phyloP scores from a whole-genome alignment of 2,888 invertebrate species.

The Odontocolon sp. region DNA sequence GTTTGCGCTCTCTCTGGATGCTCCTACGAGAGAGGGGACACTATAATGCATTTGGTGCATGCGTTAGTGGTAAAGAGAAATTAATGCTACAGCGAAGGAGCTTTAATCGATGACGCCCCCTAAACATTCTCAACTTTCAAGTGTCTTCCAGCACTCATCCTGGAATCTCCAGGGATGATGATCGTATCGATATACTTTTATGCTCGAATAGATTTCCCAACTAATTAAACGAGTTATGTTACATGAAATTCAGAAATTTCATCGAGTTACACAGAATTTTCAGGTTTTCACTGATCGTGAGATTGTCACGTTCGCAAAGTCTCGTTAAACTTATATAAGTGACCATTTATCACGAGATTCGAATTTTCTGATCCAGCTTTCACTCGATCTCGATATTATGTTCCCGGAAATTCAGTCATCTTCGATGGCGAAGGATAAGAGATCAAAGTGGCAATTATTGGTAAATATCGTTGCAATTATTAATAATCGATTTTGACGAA shows the following conservation, averaged over 20 bases:
- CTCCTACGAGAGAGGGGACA: conserved; percentile 10
- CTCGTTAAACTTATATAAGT: too few species aligned
- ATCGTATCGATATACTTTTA: conserved; percentile 13
- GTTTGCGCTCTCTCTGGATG: conserved; percentile 41
- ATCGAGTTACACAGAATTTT: neutral
- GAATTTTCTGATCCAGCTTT: conserved; percentile 3
- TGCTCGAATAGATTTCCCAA: too few species aligned
- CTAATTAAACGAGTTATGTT: too few species aligned
- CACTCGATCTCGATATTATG: conserved; percentile 16
- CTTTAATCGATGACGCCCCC: conserved; percentile 53
- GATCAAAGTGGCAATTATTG: neutral
- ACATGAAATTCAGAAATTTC: too few species aligned
- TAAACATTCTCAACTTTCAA: neutral
- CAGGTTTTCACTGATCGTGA: conserved; percentile 3
- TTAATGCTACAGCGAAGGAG: conserved; percentile 36
- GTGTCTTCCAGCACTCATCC: neutral
- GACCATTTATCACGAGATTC: conserved; percentile 11
- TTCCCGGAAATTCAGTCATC: conserved; percentile 3
- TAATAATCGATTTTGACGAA: conserved; percentile 31
- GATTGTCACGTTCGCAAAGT: conserved; percentile 10
- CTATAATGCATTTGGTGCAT: conserved; percentile 27
- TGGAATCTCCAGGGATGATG: neutral
- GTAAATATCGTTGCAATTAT: neutral
- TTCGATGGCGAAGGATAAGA: neutral
- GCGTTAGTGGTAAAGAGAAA: neutral